Conservation (phyloP, 1,140 invertebrate species). For the Steinernema khuongi region DNA sequence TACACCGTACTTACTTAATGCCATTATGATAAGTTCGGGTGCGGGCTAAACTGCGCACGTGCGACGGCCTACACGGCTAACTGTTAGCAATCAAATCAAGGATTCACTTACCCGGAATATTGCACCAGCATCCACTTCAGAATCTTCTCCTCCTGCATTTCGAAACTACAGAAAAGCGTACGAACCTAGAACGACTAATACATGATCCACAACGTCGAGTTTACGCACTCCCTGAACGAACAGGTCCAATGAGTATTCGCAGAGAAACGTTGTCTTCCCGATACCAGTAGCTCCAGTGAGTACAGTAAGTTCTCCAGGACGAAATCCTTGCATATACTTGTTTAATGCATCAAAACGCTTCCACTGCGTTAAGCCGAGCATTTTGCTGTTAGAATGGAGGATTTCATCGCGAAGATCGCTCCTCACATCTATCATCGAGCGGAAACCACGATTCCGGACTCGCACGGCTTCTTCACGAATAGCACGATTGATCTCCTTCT, state of each 20-base stretch:
- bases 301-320: slow-evolving; percentile 89
- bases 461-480: slow-evolving; percentile 52
- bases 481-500: slow-evolving; percentile 42
- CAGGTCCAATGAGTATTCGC: slow-evolving; percentile 94
- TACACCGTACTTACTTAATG: slow-evolving; percentile 48
- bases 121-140: slow-evolving; percentile 59
- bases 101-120: slow-evolving; percentile 52
- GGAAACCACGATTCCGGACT: slow-evolving; percentile 51
- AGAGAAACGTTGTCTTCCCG: slow-evolving; percentile 96
- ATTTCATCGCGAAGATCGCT: slow-evolving; percentile 47
- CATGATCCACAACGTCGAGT: not conserved
- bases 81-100: not conserved
- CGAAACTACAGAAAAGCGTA: slow-evolving; percentile 56
- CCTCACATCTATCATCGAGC: slow-evolving; percentile 52
- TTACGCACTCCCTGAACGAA: slow-evolving; percentile 80
- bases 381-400: slow-evolving; percentile 41
- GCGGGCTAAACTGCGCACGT: slow-evolving; percentile 54
- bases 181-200: slow-evolving; percentile 42
- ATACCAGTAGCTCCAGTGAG: slow-evolving; percentile 90
- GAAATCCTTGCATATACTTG: slow-evolving; percentile 80
- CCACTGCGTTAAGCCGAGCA: slow-evolving; percentile 68
- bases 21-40: slow-evolving; percentile 53
- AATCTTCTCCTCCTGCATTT: slow-evolving; percentile 57
- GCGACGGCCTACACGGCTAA: slow-evolving; percentile 45
- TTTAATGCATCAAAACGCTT: slow-evolving; percentile 79